Conservation (phyloP, 2,888 invertebrate species). For the Heliconius ismenius region DNA sequence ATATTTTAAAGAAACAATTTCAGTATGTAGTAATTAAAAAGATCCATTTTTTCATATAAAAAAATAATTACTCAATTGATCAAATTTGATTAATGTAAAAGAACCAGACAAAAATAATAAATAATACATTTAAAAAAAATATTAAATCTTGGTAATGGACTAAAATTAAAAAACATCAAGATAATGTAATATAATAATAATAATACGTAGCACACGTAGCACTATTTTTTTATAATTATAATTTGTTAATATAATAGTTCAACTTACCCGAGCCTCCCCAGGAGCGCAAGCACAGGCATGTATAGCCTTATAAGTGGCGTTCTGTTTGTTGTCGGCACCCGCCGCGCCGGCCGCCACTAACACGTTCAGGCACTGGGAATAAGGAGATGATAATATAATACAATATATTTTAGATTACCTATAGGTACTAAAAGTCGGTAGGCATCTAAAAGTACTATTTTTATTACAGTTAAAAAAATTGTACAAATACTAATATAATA, state of each 20-base stretch:
- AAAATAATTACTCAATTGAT: background rate
- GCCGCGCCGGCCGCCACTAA: conserved; percentile 89
- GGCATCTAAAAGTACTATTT: too few species aligned
- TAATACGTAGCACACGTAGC: too few species aligned
- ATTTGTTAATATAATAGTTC: background rate
- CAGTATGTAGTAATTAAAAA: background rate
- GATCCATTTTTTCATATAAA: background rate
- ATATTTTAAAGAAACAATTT: background rate
- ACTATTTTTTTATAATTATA: background rate
- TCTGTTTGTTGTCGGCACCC: conserved; percentile 69
- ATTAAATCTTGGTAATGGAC: too few species aligned
- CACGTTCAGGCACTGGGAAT: conserved; percentile 88
- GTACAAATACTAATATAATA: too few species aligned
- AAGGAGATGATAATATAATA: conserved; percentile 31
- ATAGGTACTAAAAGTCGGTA: too few species aligned
- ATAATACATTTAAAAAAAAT: too few species aligned
- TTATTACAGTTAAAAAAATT: too few species aligned
- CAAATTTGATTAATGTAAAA: background rate
- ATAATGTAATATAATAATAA: too few species aligned
- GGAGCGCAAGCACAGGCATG: conserved; percentile 76
- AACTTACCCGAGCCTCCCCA: conserved; percentile 72
- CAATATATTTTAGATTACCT: background rate
- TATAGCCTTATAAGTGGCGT: conserved; percentile 71
- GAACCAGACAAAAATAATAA: background rate
- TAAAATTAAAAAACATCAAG: too few species aligned